These are phyloP conservation scores for Stylophora pistillata DNA, from an alignment of 64 coral and sea anemone genomes.

Conservation along the genomic window DNA sequence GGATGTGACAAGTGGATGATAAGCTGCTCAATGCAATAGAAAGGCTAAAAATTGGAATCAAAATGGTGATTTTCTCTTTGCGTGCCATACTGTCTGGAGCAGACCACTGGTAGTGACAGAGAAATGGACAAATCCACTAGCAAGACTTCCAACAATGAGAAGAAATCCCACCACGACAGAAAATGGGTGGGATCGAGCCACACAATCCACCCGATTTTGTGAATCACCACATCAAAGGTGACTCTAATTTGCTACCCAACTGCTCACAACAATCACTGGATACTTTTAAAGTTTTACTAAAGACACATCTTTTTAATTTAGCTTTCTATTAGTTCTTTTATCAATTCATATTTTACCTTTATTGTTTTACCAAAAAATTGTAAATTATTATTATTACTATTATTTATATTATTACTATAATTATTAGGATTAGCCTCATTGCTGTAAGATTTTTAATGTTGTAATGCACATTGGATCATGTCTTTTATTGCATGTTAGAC, in stretches of 20 bases:
- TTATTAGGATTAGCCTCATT: too few species aligned
- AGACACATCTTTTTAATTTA: too few species aligned
- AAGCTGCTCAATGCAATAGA: constrained; percentile 92
- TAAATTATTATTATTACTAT: too few species aligned
- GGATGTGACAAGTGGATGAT: constrained; percentile 66
- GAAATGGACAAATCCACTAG: constrained; percentile 57
- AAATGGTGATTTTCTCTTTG: constrained; percentile 73
- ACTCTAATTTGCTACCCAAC: constrained; percentile 74
- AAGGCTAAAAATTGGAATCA: constrained; percentile 82
- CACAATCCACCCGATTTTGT: constrained; percentile 82
- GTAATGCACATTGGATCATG: too few species aligned
- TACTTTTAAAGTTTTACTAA: too few species aligned
- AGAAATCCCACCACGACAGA: constrained; percentile 45
- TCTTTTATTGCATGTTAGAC: too few species aligned
- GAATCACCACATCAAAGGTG: constrained; percentile 45
- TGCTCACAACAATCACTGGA: too few species aligned
- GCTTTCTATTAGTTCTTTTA: too few species aligned
- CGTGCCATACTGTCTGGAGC: constrained; percentile 77
- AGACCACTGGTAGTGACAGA: constrained; percentile 86
- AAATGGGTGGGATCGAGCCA: constrained; percentile 57
- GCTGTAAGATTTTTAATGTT: too few species aligned
- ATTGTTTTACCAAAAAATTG: too few species aligned
- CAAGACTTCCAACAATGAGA: constrained; percentile 44
- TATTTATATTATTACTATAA: too few species aligned
- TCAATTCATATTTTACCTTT: too few species aligned